Conservation (phyloP, 1,140 invertebrate genomes). For the Leptestheria dahalacensis region DNA sequence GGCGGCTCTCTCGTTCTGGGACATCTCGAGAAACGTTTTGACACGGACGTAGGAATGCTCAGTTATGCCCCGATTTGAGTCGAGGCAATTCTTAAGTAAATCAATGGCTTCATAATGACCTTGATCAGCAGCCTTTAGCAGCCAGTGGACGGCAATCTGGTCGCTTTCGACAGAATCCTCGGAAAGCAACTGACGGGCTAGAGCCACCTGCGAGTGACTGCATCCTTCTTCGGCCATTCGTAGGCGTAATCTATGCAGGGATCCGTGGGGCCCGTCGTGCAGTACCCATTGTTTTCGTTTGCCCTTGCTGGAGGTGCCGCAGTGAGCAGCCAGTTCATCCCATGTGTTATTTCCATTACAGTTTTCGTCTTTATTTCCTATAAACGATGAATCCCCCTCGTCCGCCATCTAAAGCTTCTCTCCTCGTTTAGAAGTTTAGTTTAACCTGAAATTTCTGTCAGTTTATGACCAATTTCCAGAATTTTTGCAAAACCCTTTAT, state of each 20-base stretch:
- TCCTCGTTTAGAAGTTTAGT: too few relatives aligned
- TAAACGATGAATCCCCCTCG: too few relatives aligned
- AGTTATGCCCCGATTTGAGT: constrained; percentile 8
- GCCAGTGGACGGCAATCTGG: constrained; percentile 13
- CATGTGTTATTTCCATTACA: not conserved
- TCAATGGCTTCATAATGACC: constrained; percentile 9
- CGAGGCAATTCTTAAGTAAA: constrained; percentile 10
- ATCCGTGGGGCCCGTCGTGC: constrained; percentile 13
- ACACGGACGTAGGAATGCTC: constrained; percentile 5
- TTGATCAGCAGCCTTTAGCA: constrained; percentile 13
- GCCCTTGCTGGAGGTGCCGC: not conserved
- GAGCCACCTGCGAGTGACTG: constrained; percentile 8
- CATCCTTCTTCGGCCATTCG: constrained; percentile 15
- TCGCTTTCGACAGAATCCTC: constrained; percentile 13
- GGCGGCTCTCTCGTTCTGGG: constrained; percentile 10
- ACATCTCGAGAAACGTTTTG: constrained; percentile 5
- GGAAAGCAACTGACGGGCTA: constrained; percentile 10
- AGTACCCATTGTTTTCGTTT: constrained; percentile 8
- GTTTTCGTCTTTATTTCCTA: not conserved
- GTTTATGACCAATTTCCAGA: too few relatives aligned
- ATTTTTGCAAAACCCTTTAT: too few relatives aligned
- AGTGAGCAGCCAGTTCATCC: not conserved
- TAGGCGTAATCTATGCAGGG: constrained; percentile 9
- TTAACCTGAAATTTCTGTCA: too few relatives aligned
- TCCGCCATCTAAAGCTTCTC: too few relatives aligned